Evolutionary conservation across 2,113 vertebrate species (phyloP).

Genomic region (Trichechus manatus): DNA sequence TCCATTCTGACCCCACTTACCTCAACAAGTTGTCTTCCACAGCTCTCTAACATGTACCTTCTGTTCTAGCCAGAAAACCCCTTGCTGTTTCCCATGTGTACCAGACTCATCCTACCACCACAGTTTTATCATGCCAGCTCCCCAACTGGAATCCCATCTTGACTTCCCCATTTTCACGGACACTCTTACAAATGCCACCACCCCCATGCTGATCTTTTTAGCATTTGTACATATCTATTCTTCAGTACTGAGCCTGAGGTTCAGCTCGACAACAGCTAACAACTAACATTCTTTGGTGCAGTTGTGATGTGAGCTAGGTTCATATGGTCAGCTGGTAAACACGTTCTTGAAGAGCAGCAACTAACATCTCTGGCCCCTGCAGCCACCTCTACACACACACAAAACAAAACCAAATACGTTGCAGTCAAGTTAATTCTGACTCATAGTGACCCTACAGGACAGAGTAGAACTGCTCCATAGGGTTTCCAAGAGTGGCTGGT

Average conservation of each 20-base stretch:
- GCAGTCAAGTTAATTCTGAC: too few relatives aligned
- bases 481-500: too few relatives aligned
- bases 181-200: fast-evolving
- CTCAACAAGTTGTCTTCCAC: background rate
- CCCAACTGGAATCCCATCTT: fast-evolving
- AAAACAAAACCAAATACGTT: too few relatives aligned
- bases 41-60: background rate
- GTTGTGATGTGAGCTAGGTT: background rate
- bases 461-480: too few relatives aligned
- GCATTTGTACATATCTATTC: fast-evolving
- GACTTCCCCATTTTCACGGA: fast-evolving
- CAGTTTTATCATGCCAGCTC: fast-evolving
- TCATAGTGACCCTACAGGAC: too few relatives aligned
- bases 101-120: background rate
- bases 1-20: background rate
- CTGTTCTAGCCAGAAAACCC: background rate
- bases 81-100: fast-evolving
- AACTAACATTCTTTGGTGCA: fast-evolving
- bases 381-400: too few relatives aligned
- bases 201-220: background rate
- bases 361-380: background rate
- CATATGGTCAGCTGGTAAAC: fast-evolving
- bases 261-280: background rate
- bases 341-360: background rate
- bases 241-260: background rate